Evolutionary conservation across 2,113 vertebrate genomes (phyloP), one percentile per base, ranked within the genome.

Genomic region (Illadopsis cleaveri): DNA sequence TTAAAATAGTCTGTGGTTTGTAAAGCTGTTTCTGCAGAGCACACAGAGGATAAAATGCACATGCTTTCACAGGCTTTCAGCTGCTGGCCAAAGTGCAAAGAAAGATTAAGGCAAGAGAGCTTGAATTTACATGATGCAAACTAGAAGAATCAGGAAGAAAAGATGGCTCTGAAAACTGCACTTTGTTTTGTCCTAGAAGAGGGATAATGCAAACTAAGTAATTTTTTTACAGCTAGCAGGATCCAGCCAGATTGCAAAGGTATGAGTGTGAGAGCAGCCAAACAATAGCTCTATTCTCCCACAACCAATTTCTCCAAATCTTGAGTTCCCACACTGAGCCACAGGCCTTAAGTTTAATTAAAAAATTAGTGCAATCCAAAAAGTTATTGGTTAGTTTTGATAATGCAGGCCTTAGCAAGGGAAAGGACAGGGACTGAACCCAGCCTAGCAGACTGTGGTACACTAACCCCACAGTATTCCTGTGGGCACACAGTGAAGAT

Each of bases 1-100:
- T 96, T 86, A 89, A 93, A 96, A 96, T 81, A 95, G 82, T 18
- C 54, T 92, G 94, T 60, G 93, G 94, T 94, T 96, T 90, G 54
- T 48, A 56, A 88, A 86, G 44, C n/a, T 73, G 47, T 82, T 96
- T 64, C 51, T 86, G 48, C 58, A 70, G 64, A 85, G 83, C 5
- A 9, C 45, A 33, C 18, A 58, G 60, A 93, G 61, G 56, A 71
- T 42, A 91, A 56, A 66, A 78, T 1, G 4, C 58, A 79, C 50
- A 50, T 53, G 54, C 23, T 93, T 92, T 47, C 3, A 1, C 54
- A 70, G 45, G 42, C 58, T 93, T 62, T 90, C 58, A 3, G 85
- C 47, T 83, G 60, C 85, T 93, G 87, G 88, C 64, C 56, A 51
- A 45, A 95, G 85, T 30, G 40, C 92, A 86, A 70, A 44, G 40